Evolutionary conservation across 2,113 vertebrate genomes (phyloP), one percentile per base, ranked within the genome.

Genomic region (Microcebus griseorufus): DNA sequence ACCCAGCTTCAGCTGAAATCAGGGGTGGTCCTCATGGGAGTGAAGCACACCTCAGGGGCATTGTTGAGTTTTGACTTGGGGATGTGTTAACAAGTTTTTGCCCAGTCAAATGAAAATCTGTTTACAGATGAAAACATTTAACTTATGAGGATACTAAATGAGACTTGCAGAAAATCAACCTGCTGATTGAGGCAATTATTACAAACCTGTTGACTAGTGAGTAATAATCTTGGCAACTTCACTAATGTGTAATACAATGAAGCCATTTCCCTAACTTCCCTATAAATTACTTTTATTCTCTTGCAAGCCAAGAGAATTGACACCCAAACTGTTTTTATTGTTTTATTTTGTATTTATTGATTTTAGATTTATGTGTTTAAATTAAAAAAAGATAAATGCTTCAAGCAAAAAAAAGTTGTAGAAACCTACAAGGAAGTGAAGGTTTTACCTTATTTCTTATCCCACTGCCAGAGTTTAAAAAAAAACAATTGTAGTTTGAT

Each of bases 81-180:
- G 14, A 81, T 39, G 51, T 22, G 72, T 70, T 85, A 81, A 53
- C 64, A 94, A 93, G 27, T 51, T 60, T 91, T 67, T 83, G 9
- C 34, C 11, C 27, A 62, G 34, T 82, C 86, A 89, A 86, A 89
- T 83, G 55, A 93, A 90, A 94, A 83, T 55, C 17, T 62, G n/a
- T 85, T 82, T 78, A 69, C 37, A 85, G 29, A 92, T 78, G 87
- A 82, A 93, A 95, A 94, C 73, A 91, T 55, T 93, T 88, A 85
- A 78, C 62, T 76, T 88, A 81, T 76, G 73, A 93, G 5, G 29
- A 51, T 92, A 81, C 42, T 88, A 86, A 97, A 89, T 53, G 76
- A 92, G 80, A 88, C 55, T 81, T 93, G 9, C 73, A 85, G 88
- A 88, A 86, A 88, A 81, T 9, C 88, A 39, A 78, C 82, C 87